Evolutionary conservation across 2,797 vertebrate genomes (phyloP).

Genomic region (Sebastiscus tertius): DNA sequence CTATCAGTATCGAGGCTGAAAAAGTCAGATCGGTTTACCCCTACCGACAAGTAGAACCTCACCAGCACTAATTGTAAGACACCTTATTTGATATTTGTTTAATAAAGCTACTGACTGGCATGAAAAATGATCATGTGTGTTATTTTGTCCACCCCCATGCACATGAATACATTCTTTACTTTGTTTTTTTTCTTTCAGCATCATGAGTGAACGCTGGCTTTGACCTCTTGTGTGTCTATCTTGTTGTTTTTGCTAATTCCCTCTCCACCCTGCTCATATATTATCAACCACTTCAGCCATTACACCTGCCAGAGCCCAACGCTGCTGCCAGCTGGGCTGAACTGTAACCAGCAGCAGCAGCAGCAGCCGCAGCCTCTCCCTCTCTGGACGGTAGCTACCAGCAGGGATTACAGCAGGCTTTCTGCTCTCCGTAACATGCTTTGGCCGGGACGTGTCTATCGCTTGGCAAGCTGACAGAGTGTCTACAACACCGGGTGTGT

Average conservation of each 20-base stretch:
- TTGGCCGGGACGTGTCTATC: constrained; percentile 18
- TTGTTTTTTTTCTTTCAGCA: not conserved
- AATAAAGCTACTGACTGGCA: too few species aligned
- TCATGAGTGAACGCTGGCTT: not conserved
- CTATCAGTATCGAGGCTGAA: too few species aligned
- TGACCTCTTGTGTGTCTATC: not conserved
- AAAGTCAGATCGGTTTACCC: too few species aligned
- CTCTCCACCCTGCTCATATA: not conserved
- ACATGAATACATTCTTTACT: not conserved
- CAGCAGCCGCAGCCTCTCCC: constrained; percentile 3
- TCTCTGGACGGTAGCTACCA: constrained; percentile 5
- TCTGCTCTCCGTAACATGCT: constrained; percentile 24
- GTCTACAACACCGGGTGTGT: not conserved
- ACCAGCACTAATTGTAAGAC: not conserved
- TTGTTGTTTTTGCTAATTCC: not conserved
- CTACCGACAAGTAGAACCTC: not conserved
- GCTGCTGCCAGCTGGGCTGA: constrained; percentile 8
- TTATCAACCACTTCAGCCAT: not conserved
- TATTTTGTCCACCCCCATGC: fast-evolving
- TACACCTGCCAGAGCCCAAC: constrained; percentile 13
- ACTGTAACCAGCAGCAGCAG: not conserved
- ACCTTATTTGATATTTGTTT: not conserved
- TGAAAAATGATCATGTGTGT: not conserved
- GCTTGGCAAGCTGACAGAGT: constrained; percentile 35
- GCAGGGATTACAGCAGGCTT: constrained; percentile 39